Conservation (phyloP, 2,113 vertebrate genomes). For the Falcunculus frontatus region DNA sequence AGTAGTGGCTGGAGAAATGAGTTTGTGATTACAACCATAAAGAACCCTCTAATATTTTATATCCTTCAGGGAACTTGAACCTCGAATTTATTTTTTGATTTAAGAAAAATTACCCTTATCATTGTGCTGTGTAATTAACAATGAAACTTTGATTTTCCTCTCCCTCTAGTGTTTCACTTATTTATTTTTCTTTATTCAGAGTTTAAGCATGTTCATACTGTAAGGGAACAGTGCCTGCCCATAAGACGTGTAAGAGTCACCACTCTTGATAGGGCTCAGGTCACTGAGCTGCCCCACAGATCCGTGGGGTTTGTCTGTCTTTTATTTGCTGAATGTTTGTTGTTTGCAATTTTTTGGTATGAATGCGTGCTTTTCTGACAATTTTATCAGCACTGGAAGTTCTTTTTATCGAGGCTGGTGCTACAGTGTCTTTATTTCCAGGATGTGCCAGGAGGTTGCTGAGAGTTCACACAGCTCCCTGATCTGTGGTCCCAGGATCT, state of each 20-base stretch:
- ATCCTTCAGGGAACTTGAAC: slow-evolving; percentile 38
- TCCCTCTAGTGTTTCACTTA: neutral
- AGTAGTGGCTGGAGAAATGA: slow-evolving; percentile 54
- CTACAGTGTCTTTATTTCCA: neutral
- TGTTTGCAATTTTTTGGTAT: neutral
- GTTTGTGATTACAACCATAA: slow-evolving; percentile 58
- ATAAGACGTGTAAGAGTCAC: neutral
- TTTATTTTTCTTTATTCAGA: neutral
- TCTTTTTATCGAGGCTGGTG: neutral
- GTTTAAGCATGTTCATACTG: neutral
- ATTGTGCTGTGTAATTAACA: slow-evolving; percentile 36
- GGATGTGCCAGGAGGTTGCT: neutral
- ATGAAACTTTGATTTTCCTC: slow-evolving; percentile 12
- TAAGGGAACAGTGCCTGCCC: neutral
- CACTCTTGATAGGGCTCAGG: neutral
- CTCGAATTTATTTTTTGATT: slow-evolving; percentile 52
- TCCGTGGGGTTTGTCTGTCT: neutral
- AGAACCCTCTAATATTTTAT: slow-evolving; percentile 50
- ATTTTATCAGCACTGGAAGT: neutral
- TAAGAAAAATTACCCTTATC: slow-evolving; percentile 32
- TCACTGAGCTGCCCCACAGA: neutral
- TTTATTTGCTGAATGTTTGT: neutral
- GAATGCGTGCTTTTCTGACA: neutral
- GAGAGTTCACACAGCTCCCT: neutral
- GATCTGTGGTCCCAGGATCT: neutral